Evolutionary conservation across 2,113 vertebrate species (phyloP), one percentile per base, ranked within the genome.

Genomic region (Xenus cinereus): DNA sequence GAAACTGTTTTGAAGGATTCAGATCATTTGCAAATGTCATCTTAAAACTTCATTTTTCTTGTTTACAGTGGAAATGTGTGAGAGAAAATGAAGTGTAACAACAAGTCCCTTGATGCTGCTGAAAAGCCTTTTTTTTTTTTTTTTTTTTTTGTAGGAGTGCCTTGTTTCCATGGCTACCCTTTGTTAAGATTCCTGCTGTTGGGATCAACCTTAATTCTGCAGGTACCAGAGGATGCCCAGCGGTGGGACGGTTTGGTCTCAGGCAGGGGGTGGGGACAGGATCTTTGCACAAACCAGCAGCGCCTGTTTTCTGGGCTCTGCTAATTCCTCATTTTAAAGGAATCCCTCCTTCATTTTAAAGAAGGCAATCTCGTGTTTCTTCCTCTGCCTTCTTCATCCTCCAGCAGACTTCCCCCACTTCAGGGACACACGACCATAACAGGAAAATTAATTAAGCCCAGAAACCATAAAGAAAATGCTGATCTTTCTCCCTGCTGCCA

Each of bases 151-250:
- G 5, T 48, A 45, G 57, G 41, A 67, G 12, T 51, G 59, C 33
- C 33, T 59, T 59, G 50, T 96, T 96, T 95, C 85, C 68, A 81
- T 88, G 76, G 30, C 41, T 88, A 77, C 82, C 33, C 33, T 78
- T 79, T 74, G 50, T 33, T 66, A 33, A 59, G 41, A 77, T 50
- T 74, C 60, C 72, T 46, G 46, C 76, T 92, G 64, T 74, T 93
- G 46, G 67, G 50, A 80, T 90, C 63, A 33, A n/a, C 43, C 88
- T 84, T 26, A 71, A 64, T 80, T 90, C 68, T 77, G 18, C 5
- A 4, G 30, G n/a, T 71, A 27, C 41, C 35, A 71, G 54, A 66
- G 26, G n/a, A n/a, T 90, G 64, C 46, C 80, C 77, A 60, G 66
- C 6, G 7, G 66, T 85, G 84, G 91, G 87, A 73, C 2, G 0